Evolutionary conservation across 2,888 invertebrate genomes (phyloP), one percentile per base, ranked within the genome.

Genomic region (Bedellia somnulentella): DNA sequence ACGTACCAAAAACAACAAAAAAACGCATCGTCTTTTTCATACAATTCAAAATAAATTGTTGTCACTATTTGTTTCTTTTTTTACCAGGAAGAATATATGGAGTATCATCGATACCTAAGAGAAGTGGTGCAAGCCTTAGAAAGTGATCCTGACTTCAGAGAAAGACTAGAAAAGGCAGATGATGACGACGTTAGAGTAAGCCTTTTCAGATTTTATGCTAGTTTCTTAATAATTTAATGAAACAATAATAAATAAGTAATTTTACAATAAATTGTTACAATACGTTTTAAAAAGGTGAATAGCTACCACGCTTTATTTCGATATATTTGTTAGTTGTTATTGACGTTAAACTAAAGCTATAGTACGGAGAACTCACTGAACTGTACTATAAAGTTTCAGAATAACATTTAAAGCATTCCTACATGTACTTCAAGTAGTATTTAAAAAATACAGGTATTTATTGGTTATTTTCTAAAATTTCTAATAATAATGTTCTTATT

Each of bases 111-210:
- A 24, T 97, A 97, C 54, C 64, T 97, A 24, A 85, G 86, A 41
- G 93, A 97, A 66, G 92, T 97, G 0, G 91, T 96, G 0, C 84
- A 88, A 47, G 85, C 89, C 0, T 60, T 97, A 15, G 96, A 97
- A 67, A 88, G 87, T 41, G 97, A 97, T 70, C 82, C 85, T 1
- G 85, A 86, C 5, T 94, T 94, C 49, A 80, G 86, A 21, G 80
- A 84, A 35, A 89, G 90, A 47, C 57, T 94, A 24, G 87, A 91
- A 50, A 86, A 86, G 41, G 91, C 92, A 1, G 79, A 86, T 15
- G 87, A 89, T 51, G 83, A 82, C 1, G 92, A 96, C 52, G 92
- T 96, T 40, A 80, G 86, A 52, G 92, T 92, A 68, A 67, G 68
- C 54, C 23, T 5, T 21, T 31, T 23, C n/a, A n/a, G n/a, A n/a